These are phyloP conservation scores for Apodemus speciosus DNA, from an alignment of 2,113 vertebrate genomes.

Conservation along the genomic window DNA sequence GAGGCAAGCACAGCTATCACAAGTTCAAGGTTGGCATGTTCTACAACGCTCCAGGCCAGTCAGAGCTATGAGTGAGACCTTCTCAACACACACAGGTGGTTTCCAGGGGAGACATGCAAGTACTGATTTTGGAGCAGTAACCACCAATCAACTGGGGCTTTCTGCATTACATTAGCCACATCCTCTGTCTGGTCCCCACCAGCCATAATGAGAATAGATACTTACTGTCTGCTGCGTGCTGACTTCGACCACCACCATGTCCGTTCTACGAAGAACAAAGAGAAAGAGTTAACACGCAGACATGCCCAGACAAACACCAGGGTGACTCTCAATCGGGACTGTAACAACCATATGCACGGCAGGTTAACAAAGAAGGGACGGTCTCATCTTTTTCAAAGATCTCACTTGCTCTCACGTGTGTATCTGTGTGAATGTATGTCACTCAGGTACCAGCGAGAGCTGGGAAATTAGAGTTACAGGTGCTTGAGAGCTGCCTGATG, in stretches of 20 bases:
- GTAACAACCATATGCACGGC: neutral
- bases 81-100: neutral
- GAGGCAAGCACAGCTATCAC: neutral
- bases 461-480: neutral
- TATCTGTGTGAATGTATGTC: neutral
- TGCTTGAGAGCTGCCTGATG: neutral
- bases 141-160: neutral
- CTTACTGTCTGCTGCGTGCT: conserved; percentile 93
- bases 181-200: neutral
- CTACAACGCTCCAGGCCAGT: neutral
- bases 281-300: conserved; percentile 4
- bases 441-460: neutral
- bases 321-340: neutral
- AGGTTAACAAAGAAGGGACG: neutral
- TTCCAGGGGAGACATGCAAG: neutral
- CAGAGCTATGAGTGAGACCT: neutral
- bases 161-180: neutral
- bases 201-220: conserved; percentile 55
- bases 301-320: neutral
- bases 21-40: neutral
- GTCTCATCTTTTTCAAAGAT: neutral
- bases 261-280: conserved; percentile 89
- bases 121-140: neutral
- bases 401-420: too few species aligned
- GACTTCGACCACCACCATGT: conserved; percentile 89